These are phyloP conservation scores for Aulostomus chinensis DNA, from an alignment of 2,797 vertebrate genomes.

Conservation along the genomic window DNA sequence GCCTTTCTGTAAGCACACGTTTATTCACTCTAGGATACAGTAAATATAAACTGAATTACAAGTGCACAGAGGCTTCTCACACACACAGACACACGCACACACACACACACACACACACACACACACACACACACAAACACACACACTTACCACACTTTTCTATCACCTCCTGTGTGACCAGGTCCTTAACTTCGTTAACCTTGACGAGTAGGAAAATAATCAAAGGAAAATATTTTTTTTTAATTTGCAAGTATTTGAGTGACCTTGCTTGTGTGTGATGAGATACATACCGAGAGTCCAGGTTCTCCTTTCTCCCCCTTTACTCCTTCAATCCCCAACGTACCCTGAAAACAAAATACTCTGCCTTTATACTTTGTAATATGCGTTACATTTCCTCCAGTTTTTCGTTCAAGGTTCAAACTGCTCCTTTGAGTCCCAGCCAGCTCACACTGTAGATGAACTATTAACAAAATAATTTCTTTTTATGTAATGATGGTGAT, in stretches of 20 bases:
- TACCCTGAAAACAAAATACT: constrained; percentile 72
- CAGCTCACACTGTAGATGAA: too few relatives aligned
- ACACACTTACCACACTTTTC: constrained; percentile 84
- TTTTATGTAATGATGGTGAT: too few relatives aligned
- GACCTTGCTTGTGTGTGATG: background rate
- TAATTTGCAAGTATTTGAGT: background rate
- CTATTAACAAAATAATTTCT: too few relatives aligned
- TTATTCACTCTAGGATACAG: constrained; percentile 11
- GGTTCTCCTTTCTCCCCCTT: constrained; percentile 90
- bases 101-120: constrained; percentile 3
- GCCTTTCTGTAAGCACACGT: constrained; percentile 12
- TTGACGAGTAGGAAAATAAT: constrained; percentile 51
- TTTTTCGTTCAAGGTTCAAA: too few relatives aligned
- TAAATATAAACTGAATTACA: constrained; percentile 9
- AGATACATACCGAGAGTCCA: constrained; percentile 85
- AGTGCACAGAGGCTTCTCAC: constrained; percentile 11
- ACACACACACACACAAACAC: constrained; percentile 3
- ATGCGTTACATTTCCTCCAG: too few relatives aligned
- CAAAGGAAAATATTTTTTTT: too few relatives aligned
- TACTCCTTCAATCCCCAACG: constrained; percentile 72
- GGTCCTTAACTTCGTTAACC: constrained; percentile 86
- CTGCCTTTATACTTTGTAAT: too few relatives aligned
- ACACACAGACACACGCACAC: constrained; percentile 9
- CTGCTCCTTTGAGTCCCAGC: too few relatives aligned
- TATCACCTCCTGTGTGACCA: constrained; percentile 82